Evolutionary conservation across 2,113 vertebrate genomes (phyloP).

Genomic region (Atrichornis clamosus): DNA sequence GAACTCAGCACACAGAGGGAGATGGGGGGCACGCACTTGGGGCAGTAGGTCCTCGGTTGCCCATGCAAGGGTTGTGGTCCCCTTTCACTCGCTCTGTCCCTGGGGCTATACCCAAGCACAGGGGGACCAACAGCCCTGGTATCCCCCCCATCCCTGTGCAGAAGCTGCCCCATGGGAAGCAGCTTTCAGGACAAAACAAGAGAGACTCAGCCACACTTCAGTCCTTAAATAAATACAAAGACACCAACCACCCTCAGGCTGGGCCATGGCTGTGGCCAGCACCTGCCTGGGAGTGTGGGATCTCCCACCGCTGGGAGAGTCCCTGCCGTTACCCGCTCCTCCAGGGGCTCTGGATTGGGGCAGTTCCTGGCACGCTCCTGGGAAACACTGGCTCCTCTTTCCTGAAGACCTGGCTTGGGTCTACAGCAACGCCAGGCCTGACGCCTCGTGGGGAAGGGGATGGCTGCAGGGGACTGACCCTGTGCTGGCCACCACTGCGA

Average conservation of each 20-base stretch:
- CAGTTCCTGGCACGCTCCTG: not conserved
- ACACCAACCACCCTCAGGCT: not conserved
- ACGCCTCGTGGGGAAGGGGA: not conserved
- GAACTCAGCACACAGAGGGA: not conserved
- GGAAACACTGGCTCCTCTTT: not conserved
- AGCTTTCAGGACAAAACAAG: not conserved
- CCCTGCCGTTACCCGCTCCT: not conserved
- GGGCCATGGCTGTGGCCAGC: not conserved
- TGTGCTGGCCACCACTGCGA: not conserved
- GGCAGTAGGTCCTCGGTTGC: not conserved
- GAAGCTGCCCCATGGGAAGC: not conserved
- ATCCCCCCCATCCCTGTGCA: fast-evolving
- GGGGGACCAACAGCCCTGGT: not conserved
- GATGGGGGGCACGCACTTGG: fast-evolving
- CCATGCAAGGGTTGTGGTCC: not conserved
- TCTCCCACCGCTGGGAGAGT: not conserved
- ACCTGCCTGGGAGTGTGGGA: not conserved
- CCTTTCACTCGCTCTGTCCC: not conserved
- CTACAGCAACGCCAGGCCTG: not conserved
- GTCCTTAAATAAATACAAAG: constrained; percentile 66
- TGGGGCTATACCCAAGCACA: fast-evolving
- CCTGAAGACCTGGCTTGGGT: not conserved
- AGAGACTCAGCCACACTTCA: constrained; percentile 32
- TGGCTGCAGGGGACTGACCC: not conserved
- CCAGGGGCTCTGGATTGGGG: not conserved